These are phyloP conservation scores for Drosophila lacertosa DNA, from an alignment of 1,140 invertebrate species.

Conservation along the genomic window DNA sequence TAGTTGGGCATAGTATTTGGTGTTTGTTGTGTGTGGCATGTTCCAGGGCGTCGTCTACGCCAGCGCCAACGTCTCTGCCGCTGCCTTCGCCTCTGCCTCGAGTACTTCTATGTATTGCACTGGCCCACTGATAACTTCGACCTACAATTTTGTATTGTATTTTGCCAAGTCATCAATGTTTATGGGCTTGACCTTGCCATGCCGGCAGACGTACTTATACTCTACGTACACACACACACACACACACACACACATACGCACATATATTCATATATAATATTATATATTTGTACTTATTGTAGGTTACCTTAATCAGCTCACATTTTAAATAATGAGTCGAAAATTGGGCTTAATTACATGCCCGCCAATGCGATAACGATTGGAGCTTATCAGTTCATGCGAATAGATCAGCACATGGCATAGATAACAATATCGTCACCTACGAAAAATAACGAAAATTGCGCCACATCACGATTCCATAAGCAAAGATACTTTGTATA, in stretches of 20 bases:
- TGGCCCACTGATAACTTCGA: conserved; percentile 41
- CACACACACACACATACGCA: conserved; percentile 3
- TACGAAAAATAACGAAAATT: too few relatives aligned
- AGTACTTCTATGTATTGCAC: conserved; percentile 20
- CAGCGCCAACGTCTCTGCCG: too few relatives aligned
- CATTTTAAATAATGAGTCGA: conserved; percentile 57
- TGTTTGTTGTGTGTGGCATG: conserved; percentile 14
- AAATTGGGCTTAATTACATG: conserved; percentile 42
- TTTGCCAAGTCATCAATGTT: conserved; percentile 78
- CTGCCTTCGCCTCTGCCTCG: too few relatives aligned
- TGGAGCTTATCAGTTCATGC: conserved; percentile 13
- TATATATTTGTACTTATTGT: conserved; percentile 14
- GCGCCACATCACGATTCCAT: neutral
- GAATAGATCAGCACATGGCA: too few relatives aligned
- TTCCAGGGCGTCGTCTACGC: conserved; percentile 27
- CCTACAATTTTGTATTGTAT: conserved; percentile 47
- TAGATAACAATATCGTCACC: neutral
- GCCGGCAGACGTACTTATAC: conserved; percentile 47
- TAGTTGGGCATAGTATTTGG: conserved; percentile 10
- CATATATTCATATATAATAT: conserved; percentile 12
- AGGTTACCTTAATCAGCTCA: conserved; percentile 55
- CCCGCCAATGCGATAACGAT: conserved; percentile 4
- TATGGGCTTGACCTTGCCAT: conserved; percentile 76
- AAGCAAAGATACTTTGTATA: neutral
- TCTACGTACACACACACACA: neutral